Percentiles rank a stretch among this genome's conserved stretches.
Conservation (phyloP, 2,797 vertebrate species). For the Lagothrix lagotricha region DNA sequence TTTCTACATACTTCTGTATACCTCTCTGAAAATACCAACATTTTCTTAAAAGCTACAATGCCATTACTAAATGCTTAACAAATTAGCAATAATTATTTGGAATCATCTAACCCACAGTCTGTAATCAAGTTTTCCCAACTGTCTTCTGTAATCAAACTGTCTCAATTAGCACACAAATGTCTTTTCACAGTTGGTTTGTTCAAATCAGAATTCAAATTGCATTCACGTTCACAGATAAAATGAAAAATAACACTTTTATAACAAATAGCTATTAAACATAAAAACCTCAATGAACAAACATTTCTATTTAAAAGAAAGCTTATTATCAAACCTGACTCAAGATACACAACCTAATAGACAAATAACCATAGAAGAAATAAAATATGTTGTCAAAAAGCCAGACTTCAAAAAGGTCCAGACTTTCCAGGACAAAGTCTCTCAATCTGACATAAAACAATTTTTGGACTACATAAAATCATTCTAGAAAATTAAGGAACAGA, state of each 20-base stretch:
- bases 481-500: background rate
- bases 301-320: background rate
- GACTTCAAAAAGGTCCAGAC: background rate
- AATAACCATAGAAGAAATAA: background rate
- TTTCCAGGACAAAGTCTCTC: background rate
- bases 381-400: background rate
- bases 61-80: background rate
- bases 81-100: background rate
- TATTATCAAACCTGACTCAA: slow-evolving; percentile 12
- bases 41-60: background rate
- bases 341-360: background rate
- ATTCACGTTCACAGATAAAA: background rate
- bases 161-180: slow-evolving; percentile 7
- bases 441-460: background rate
- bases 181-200: background rate
- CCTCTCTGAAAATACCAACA: background rate
- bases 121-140: background rate
- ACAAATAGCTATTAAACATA: background rate
- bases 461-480: slow-evolving; percentile 3
- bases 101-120: background rate
- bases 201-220: background rate
- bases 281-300: slow-evolving; percentile 15
- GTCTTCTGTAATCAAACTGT: background rate
- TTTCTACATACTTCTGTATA: background rate
- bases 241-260: background rate